Evolutionary conservation across 2,797 vertebrate genomes (phyloP).

Genomic region (Dendrocincla fuliginosa): DNA sequence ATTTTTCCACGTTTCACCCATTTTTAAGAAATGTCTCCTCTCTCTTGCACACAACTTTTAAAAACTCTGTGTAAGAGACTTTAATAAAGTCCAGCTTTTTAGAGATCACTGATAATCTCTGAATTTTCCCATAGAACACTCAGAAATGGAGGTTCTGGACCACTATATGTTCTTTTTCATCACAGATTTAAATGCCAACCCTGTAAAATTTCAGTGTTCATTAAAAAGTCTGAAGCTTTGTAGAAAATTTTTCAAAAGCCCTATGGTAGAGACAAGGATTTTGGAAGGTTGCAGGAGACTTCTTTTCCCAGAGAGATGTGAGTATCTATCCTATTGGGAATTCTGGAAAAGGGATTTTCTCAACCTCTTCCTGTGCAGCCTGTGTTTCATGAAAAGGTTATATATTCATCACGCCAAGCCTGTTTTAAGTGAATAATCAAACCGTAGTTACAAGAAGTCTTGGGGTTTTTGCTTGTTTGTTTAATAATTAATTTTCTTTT

Average conservation of each 20-base stretch:
- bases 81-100: background rate
- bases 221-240: background rate
- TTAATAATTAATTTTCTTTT: background rate
- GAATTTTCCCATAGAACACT: background rate
- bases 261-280: background rate
- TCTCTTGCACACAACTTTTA: background rate
- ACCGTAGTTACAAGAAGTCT: background rate
- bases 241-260: background rate
- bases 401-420: background rate
- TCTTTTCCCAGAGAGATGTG: background rate
- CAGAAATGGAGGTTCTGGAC: background rate
- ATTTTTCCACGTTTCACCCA: background rate
- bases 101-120: background rate
- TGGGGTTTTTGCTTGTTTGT: background rate
- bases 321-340: background rate
- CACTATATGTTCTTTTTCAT: background rate
- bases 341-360: slow-evolving; percentile 1
- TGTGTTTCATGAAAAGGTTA: background rate
- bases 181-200: background rate
- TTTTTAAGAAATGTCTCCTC: background rate
- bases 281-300: background rate
- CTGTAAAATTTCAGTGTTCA: background rate
- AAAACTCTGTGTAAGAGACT: background rate
- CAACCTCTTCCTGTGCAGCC: background rate
- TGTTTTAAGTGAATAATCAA: background rate